phyloP scores from a whole-genome alignment of 2,113 vertebrate species.

The Dromiciops gliroides region DNA sequence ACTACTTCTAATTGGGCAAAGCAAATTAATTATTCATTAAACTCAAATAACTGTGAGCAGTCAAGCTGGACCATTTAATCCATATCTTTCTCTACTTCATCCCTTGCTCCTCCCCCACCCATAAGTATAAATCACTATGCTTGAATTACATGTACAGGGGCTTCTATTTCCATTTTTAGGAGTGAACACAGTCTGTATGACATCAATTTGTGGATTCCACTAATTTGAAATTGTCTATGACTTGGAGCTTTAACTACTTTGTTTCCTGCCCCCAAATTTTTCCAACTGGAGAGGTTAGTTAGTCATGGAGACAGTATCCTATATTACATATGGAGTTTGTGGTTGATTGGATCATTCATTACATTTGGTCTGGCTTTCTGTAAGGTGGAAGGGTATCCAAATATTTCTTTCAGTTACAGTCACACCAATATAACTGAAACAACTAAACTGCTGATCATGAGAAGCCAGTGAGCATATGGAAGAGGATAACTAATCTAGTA shows the following conservation, averaged over 20 bases:
- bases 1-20: neutral
- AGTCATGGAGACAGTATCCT: slow-evolving; percentile 54
- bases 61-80: neutral
- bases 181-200: slow-evolving; percentile 10
- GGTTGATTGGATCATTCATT: slow-evolving; percentile 54
- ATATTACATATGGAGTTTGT: slow-evolving; percentile 47
- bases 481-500: neutral
- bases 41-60: neutral
- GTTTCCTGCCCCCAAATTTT: slow-evolving; percentile 58
- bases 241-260: slow-evolving; percentile 44
- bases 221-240: slow-evolving; percentile 37
- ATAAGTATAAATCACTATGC: neutral
- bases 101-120: neutral
- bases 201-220: slow-evolving; percentile 41
- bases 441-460: neutral
- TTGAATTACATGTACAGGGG: neutral
- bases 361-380: slow-evolving; percentile 24
- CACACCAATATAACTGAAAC: slow-evolving; percentile 20
- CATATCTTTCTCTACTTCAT: neutral
- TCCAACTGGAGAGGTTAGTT: slow-evolving; percentile 18
- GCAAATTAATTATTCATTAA: neutral
- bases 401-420: slow-evolving; percentile 45
- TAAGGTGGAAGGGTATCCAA: slow-evolving; percentile 30
- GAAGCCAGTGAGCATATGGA: neutral
- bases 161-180: neutral